Conservation (phyloP, 2,113 vertebrate species). For the Dolichallabes microphthalmus region DNA sequence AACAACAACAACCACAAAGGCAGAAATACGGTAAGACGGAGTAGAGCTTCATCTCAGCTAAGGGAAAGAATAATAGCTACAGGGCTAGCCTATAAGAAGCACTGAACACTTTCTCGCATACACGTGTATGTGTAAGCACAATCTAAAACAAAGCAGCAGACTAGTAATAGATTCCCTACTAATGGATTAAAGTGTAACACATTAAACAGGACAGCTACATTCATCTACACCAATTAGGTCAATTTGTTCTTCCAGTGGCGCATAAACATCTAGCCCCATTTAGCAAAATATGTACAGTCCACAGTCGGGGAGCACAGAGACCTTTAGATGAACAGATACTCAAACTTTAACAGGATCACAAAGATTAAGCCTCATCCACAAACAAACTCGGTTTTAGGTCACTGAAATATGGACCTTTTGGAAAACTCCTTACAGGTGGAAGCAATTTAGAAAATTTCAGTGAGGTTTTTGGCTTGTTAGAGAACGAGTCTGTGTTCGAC, state of each 20-base stretch:
- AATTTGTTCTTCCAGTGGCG: background rate
- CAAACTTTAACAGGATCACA: background rate
- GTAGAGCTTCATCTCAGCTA: background rate
- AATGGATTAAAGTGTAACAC: slow-evolving; percentile 13
- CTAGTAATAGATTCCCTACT: background rate
- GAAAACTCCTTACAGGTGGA: too few species aligned
- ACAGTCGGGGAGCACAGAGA: background rate
- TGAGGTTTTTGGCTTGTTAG: too few species aligned
- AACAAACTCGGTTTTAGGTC: too few species aligned
- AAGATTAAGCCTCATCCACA: background rate
- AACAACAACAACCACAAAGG: background rate
- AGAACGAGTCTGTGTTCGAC: too few species aligned
- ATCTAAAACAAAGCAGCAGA: background rate
- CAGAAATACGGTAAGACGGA: background rate
- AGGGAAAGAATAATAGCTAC: background rate
- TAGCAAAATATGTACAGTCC: background rate
- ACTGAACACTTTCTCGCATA: background rate
- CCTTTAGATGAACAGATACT: background rate
- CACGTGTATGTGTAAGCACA: background rate
- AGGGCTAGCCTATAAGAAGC: background rate
- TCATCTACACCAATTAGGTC: background rate
- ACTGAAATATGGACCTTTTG: too few species aligned
- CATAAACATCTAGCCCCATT: background rate
- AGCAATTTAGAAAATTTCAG: too few species aligned
- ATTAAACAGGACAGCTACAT: background rate